A percentile compares a stretch with the other conserved stretches of the same genome.
These are phyloP conservation scores for Acanthisitta chloris DNA, from an alignment of 2,113 vertebrate genomes.

Conservation along the genomic window DNA sequence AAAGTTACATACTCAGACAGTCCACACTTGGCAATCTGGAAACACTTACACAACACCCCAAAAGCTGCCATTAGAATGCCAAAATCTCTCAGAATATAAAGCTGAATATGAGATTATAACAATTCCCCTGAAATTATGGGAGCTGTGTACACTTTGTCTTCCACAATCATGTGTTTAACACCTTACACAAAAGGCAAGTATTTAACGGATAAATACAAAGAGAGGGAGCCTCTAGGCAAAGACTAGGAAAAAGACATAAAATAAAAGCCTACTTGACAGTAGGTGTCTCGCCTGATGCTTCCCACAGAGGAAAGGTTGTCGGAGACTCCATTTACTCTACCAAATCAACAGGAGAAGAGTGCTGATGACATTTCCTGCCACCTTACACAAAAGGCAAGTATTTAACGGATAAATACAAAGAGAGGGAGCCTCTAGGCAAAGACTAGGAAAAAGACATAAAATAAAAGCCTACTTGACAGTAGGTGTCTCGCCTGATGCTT, in stretches of 20 bases:
- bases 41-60: not conserved
- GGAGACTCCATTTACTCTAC: not conserved
- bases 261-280: not conserved
- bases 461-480: not conserved
- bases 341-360: not conserved
- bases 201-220: not conserved
- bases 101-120: not conserved
- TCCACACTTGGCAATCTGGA: not conserved
- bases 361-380: not conserved
- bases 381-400: not conserved
- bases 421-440: not conserved
- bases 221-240: not conserved
- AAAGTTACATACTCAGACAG: not conserved
- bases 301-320: not conserved
- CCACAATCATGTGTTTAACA: rapidly evolving
- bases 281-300: not conserved
- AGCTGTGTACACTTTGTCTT: not conserved
- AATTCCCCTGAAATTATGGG: not conserved
- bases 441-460: not conserved
- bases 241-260: not conserved
- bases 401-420: not conserved
- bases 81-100: not conserved
- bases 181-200: not conserved
- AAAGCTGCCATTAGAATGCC: not conserved
- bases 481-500: not conserved